phyloP scores from a whole-genome alignment of 1,140 invertebrate species.

The Drosophila tropicalis region DNA sequence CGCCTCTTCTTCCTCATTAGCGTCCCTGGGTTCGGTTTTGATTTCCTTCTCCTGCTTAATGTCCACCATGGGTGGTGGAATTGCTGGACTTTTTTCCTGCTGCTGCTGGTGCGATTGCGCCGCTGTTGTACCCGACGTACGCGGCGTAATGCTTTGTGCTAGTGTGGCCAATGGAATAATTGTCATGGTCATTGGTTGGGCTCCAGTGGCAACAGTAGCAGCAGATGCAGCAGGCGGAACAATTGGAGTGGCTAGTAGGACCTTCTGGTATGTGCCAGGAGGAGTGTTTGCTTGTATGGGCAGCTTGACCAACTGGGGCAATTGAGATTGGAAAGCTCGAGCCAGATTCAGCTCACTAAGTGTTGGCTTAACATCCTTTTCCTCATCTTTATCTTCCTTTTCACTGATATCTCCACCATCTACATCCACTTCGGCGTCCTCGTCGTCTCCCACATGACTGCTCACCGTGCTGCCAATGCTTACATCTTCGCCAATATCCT shows the following conservation, averaged over 20 bases:
- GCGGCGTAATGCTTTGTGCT: constrained; percentile 64
- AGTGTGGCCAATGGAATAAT: constrained; percentile 76
- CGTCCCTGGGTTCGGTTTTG: constrained; percentile 28
- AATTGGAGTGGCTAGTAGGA: constrained; percentile 76
- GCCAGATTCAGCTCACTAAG: constrained; percentile 48
- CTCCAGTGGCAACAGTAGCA: constrained; percentile 28
- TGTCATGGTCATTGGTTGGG: constrained; percentile 74
- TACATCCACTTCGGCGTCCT: constrained; percentile 59
- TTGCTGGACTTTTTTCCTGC: constrained; percentile 31
- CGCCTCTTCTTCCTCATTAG: background rate
- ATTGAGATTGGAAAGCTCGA: constrained; percentile 40
- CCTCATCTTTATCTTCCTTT: constrained; percentile 42
- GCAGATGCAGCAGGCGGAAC: constrained; percentile 45
- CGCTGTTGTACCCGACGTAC: constrained; percentile 13
- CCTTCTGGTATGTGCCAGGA: constrained; percentile 70
- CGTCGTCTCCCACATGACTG: constrained; percentile 46
- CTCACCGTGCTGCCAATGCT: constrained; percentile 50
- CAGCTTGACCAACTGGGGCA: constrained; percentile 49
- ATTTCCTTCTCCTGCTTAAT: constrained; percentile 69
- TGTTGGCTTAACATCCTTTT: constrained; percentile 57
- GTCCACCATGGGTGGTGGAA: constrained; percentile 70
- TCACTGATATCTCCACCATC: constrained; percentile 56
- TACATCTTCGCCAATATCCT: constrained; percentile 38
- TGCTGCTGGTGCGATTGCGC: constrained; percentile 17
- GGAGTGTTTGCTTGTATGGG: constrained; percentile 53